phyloP scores from a whole-genome alignment of 2,113 vertebrate genomes.

The Pterophyllum scalare region DNA sequence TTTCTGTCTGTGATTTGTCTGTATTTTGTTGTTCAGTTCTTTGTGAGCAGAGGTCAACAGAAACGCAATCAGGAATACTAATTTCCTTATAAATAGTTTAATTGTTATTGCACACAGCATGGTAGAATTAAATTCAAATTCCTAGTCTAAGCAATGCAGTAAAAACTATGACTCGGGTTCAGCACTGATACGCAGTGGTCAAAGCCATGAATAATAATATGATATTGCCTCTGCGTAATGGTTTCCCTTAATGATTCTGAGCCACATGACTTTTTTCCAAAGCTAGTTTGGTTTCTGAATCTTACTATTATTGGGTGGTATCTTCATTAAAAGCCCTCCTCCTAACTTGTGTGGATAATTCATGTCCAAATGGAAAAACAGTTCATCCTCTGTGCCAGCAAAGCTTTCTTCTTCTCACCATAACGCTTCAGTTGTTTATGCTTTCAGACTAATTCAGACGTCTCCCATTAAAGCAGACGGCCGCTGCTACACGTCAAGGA shows the following conservation, averaged over 20 bases:
- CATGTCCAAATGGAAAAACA: not conserved
- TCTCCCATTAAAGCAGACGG: accelerated
- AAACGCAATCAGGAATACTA: not conserved
- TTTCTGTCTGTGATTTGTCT: not conserved
- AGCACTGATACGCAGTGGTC: not conserved
- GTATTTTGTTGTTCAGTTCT: not conserved
- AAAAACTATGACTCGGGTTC: not conserved
- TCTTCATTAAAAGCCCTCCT: not conserved
- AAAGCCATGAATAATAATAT: not conserved
- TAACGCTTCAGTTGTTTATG: not conserved
- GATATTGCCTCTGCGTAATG: not conserved
- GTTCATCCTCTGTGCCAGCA: not conserved
- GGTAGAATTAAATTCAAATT: not conserved
- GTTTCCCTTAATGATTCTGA: not conserved
- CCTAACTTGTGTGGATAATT: not conserved
- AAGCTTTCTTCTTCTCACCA: not conserved
- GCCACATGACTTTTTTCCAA: not conserved
- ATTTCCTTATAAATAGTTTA: not conserved
- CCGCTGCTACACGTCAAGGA: not conserved
- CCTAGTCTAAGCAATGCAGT: not conserved
- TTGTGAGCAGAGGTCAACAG: not conserved
- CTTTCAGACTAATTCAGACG: not conserved
- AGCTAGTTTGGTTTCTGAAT: not conserved
- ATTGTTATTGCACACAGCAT: not conserved
- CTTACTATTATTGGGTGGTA: not conserved